A percentile compares a stretch with the other conserved stretches of the same genome.
Evolutionary conservation across 2,113 vertebrate species (phyloP).

Genomic region (Syngnathoides biaculeatus): DNA sequence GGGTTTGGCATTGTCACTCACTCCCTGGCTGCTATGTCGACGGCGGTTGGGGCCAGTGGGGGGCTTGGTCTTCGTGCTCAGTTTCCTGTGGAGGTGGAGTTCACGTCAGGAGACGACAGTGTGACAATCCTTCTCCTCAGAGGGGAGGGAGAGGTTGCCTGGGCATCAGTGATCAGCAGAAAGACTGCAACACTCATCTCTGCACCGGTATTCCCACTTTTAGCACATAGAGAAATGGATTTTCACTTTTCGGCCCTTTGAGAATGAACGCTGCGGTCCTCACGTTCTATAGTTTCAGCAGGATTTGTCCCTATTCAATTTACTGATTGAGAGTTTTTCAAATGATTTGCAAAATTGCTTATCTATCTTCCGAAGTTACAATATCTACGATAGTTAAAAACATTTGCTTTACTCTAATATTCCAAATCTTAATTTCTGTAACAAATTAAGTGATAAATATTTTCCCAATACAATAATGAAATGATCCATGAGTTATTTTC

Average conservation of each 20-base stretch:
- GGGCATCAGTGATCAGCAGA: slow-evolving; percentile 70
- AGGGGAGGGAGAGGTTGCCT: slow-evolving; percentile 72
- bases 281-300: too few relatives aligned
- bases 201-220: slow-evolving; percentile 68
- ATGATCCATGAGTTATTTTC: too few relatives aligned
- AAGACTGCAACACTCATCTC: slow-evolving; percentile 66
- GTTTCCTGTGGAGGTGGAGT: slow-evolving; percentile 77
- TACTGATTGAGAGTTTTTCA: too few relatives aligned
- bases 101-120: slow-evolving; percentile 69
- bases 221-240: not conserved
- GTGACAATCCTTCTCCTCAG: slow-evolving; percentile 73
- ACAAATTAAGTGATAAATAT: too few relatives aligned
- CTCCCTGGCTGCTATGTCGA: slow-evolving; percentile 74
- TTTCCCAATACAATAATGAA: too few relatives aligned
- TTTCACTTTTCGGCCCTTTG: not conserved
- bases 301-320: too few relatives aligned
- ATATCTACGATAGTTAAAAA: too few relatives aligned
- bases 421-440: too few relatives aligned
- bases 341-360: too few relatives aligned
- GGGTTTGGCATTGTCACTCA: slow-evolving; percentile 72
- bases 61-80: slow-evolving; percentile 76
- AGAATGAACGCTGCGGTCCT: too few relatives aligned
- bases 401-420: too few relatives aligned
- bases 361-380: too few relatives aligned
- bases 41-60: slow-evolving; percentile 79